phyloP scores from a whole-genome alignment of 2,888 invertebrate species.

The Diarsia mendica region DNA sequence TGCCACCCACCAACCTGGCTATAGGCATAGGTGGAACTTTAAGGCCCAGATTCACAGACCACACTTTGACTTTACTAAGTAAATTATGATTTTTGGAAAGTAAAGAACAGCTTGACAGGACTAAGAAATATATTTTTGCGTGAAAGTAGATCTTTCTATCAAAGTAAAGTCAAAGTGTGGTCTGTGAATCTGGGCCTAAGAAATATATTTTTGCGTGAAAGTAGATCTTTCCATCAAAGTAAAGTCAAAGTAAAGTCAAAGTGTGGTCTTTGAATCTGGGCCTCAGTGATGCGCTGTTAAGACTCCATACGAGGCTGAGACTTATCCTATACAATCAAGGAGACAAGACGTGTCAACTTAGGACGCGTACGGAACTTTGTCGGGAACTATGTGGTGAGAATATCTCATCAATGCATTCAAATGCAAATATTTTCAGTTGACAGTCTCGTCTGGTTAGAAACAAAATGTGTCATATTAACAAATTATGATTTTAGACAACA shows the following conservation, averaged over 20 bases:
- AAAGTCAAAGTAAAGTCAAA: too few relatives aligned
- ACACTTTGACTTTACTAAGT: too few relatives aligned
- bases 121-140: too few relatives aligned
- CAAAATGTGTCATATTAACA: background rate
- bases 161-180: too few relatives aligned
- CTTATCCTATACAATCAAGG: conserved; percentile 56
- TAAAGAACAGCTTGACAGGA: too few relatives aligned
- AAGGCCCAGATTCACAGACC: too few relatives aligned
- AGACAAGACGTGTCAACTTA: conserved; percentile 40
- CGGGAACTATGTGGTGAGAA: conserved; percentile 42
- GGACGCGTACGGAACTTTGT: conserved; percentile 27
- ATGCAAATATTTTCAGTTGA: conserved; percentile 51
- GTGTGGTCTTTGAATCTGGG: too few relatives aligned
- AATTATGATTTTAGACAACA: background rate
- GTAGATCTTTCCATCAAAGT: too few relatives aligned
- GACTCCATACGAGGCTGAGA: conserved; percentile 7
- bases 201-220: too few relatives aligned
- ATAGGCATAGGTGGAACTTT: conserved; percentile 22
- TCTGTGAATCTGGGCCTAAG: too few relatives aligned
- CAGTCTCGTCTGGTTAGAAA: background rate
- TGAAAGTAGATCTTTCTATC: too few relatives aligned
- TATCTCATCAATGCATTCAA: conserved; percentile 24
- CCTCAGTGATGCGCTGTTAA: conserved; percentile 27
- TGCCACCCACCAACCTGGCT: conserved; percentile 9
- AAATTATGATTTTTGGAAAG: too few relatives aligned